Evolutionary conservation across 23 tunicate genomes (phyloP), one percentile per base, ranked within the genome.

Genomic region (Oikopleura dioica): DNA sequence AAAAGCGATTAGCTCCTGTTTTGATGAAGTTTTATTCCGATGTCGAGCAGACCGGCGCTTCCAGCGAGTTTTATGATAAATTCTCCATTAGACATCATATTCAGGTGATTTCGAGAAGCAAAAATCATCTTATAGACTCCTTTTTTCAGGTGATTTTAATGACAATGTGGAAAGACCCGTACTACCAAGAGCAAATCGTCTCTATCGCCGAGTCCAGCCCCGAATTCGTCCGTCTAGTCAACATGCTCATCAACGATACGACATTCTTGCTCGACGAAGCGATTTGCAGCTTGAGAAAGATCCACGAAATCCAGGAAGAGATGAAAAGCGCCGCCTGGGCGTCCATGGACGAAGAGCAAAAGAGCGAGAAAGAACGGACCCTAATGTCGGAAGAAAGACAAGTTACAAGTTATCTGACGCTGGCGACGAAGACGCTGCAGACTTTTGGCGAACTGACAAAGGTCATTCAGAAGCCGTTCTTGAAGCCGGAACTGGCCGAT

Each of bases 1-100:
- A 82, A 0, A 59, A 79, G 51, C 36, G 36, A 75, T 72, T 88
- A 29, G 95, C 86, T 24, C 79, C 88, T 4, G 76, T 88, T 30
- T 76, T 88, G 50, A 88, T 88, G 95, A 88, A 88, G 76, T 88
- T 84, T 76, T 88, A 88, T 80, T 81, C 95, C 23, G 95, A 88
- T 67, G 81, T 88, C 38, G 95, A 88, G 38, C 82, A 84, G 28
- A 88, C 95, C 35, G 95, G 95, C 35, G 79, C 83, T 35, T 81
- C 85, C 78, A 88, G 84, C 63, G 95, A 88, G 69, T 88, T 88
- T 80, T 88, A 88, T 38, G 95, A 88, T 80, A 88, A 88, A 55
- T 88, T 88, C 83, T 80, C 85, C 78, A 88, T 88, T 44, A 75
- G 95, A 1, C 85, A 88, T 38, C 95, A 88, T 69, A 88, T 88